These are phyloP conservation scores for Daubentonia madagascariensis DNA, from an alignment of 2,113 vertebrate species.

Conservation along the genomic window DNA sequence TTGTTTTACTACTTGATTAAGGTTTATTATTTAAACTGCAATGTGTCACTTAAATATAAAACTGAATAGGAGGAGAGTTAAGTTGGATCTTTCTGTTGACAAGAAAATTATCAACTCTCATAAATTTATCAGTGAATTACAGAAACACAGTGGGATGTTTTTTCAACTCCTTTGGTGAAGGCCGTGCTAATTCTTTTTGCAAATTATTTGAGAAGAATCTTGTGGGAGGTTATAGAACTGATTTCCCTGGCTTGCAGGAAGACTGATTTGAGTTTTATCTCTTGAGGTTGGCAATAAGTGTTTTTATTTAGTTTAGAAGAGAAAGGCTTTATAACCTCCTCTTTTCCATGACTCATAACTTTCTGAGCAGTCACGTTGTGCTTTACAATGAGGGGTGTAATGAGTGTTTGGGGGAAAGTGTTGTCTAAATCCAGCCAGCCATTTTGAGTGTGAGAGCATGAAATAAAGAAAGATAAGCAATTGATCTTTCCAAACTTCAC, in stretches of 20 bases:
- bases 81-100: constrained; percentile 53
- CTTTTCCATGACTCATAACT: constrained; percentile 39
- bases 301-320: constrained; percentile 35
- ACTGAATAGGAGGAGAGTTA: constrained; percentile 15
- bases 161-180: constrained; percentile 27
- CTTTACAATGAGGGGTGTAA: not conserved
- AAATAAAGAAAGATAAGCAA: not conserved
- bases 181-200: not conserved
- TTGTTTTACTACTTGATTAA: constrained; percentile 48
- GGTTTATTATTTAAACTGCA: constrained; percentile 48
- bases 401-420: not conserved
- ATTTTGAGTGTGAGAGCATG: constrained; percentile 8
- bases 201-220: constrained; percentile 35
- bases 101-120: constrained; percentile 48
- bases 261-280: constrained; percentile 36
- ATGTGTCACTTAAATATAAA: constrained; percentile 34
- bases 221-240: not conserved
- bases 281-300: constrained; percentile 8
- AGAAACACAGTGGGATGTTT: constrained; percentile 37
- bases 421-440: not conserved
- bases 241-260: not conserved
- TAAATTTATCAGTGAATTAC: not conserved
- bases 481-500: not conserved
- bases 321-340: constrained; percentile 41
- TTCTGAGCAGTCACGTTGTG: not conserved